Evolutionary conservation across 2,888 invertebrate species (phyloP).

Genomic region (Dinocampus coccinellae): DNA sequence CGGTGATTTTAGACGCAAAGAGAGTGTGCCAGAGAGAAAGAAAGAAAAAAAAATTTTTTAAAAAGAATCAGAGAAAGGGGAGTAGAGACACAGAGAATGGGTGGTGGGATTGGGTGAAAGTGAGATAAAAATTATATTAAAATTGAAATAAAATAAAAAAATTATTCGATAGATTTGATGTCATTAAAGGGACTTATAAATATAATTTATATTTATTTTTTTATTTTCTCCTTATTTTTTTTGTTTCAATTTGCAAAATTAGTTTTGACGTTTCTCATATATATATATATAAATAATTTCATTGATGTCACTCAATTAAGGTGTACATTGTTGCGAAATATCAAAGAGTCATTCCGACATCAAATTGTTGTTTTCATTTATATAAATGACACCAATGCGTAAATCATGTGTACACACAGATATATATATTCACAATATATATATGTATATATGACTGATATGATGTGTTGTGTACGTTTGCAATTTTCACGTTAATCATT

Average conservation of each 20-base stretch:
- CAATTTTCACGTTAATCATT: constrained; percentile 5
- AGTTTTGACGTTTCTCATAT: background rate
- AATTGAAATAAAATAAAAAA: background rate
- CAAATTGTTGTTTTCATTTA: constrained; percentile 21
- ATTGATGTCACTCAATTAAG: background rate
- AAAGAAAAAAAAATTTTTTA: constrained; percentile 45
- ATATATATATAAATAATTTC: background rate
- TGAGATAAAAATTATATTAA: no score
- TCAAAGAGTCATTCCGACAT: background rate
- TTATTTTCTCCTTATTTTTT: background rate
- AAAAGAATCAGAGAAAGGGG: constrained; percentile 36
- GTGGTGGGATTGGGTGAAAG: no score
- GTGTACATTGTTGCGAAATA: background rate
- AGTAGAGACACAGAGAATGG: constrained; percentile 43
- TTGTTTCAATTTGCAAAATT: background rate
- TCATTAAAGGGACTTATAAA: background rate
- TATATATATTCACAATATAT: constrained; percentile 58
- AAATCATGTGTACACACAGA: constrained; percentile 53
- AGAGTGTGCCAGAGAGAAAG: constrained; percentile 16
- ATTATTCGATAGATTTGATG: background rate
- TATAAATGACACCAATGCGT: background rate
- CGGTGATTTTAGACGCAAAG: constrained; percentile 18
- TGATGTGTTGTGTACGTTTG: constrained; percentile 58
- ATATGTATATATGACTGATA: constrained; percentile 38
- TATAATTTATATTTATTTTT: background rate